phyloP scores from a whole-genome alignment of 2,113 vertebrate species.

The Bubalus kerabau region DNA sequence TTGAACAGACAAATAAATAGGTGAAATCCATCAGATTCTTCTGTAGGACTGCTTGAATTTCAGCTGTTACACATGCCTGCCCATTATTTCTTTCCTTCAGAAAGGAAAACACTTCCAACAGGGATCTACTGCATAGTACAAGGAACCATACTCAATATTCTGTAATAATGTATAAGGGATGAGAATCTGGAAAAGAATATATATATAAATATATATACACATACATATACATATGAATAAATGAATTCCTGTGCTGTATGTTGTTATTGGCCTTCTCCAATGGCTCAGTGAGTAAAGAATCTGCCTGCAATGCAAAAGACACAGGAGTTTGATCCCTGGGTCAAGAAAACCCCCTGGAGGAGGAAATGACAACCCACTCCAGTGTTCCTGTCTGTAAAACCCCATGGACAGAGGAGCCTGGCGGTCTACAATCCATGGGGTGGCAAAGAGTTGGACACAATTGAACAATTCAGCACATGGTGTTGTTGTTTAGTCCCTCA shows the following conservation, averaged over 20 bases:
- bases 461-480: background rate
- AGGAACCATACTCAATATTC: background rate
- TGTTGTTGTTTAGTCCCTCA: background rate
- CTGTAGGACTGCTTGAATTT: background rate
- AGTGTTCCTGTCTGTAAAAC: background rate
- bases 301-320: background rate
- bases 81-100: background rate
- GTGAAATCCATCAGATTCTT: background rate
- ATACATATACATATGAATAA: background rate
- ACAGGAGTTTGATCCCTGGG: background rate
- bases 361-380: background rate
- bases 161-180: background rate
- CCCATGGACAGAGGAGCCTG: background rate
- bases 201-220: background rate
- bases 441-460: background rate
- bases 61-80: background rate
- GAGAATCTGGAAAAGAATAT: background rate
- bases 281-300: background rate
- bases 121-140: background rate
- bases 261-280: background rate
- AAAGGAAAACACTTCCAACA: background rate
- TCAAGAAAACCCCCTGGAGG: background rate
- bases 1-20: background rate
- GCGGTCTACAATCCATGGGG: background rate
- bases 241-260: background rate